Evolutionary conservation across 2,113 vertebrate species (phyloP).

Genomic region (Lynx canadensis): DNA sequence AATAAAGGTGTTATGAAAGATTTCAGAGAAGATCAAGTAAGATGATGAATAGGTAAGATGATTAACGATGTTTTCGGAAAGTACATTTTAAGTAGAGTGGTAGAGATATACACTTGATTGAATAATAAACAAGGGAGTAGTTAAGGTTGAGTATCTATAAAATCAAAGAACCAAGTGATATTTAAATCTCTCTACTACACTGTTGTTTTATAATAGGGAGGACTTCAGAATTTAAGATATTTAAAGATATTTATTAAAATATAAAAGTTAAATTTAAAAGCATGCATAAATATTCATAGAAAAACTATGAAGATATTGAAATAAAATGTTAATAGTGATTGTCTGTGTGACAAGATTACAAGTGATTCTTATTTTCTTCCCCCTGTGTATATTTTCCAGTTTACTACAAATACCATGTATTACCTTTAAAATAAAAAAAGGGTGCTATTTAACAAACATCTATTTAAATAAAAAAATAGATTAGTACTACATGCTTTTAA

Average conservation of each 20-base stretch:
- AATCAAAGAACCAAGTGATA: background rate
- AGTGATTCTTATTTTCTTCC: background rate
- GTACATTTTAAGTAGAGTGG: background rate
- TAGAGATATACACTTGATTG: background rate
- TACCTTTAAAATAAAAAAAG: slow-evolving; percentile 1
- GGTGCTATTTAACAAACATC: background rate
- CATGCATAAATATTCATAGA: background rate
- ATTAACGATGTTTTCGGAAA: background rate
- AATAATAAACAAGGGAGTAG: background rate
- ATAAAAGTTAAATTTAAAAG: background rate
- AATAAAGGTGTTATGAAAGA: background rate
- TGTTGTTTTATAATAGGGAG: background rate
- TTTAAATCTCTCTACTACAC: background rate
- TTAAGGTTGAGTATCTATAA: background rate
- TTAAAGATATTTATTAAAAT: slow-evolving; percentile 30
- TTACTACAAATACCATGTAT: background rate
- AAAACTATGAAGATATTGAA: background rate
- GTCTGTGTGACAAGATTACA: background rate
- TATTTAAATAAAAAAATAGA: slow-evolving; percentile 19
- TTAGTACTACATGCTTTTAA: background rate
- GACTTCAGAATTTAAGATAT: background rate
- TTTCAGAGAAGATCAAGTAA: background rate
- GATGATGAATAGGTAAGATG: background rate
- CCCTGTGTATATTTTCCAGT: background rate
- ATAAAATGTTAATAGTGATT: slow-evolving; percentile 25